These are phyloP conservation scores for Elmis aenea DNA, from an alignment of 2,888 invertebrate genomes.

Conservation along the genomic window DNA sequence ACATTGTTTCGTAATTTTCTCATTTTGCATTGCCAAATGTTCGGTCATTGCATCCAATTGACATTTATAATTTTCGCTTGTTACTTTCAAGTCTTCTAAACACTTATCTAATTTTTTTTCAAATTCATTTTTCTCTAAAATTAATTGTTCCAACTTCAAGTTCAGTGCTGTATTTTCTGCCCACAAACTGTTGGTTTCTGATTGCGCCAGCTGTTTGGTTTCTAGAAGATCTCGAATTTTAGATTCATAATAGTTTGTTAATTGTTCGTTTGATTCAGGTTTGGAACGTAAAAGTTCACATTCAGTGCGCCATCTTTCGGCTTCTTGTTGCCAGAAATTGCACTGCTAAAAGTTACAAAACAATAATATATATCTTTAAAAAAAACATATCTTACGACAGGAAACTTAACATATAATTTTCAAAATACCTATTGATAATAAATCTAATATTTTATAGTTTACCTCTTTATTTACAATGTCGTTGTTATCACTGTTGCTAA, in stretches of 20 bases:
- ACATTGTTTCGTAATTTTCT: slow-evolving; percentile 76
- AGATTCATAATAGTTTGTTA: slow-evolving; percentile 41
- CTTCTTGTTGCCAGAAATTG: slow-evolving; percentile 56
- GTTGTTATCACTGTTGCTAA: neutral
- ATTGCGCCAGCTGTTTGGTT: slow-evolving; percentile 33
- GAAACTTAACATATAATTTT: slow-evolving; percentile 23
- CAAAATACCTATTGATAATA: slow-evolving; percentile 18
- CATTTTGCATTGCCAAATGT: slow-evolving; percentile 73
- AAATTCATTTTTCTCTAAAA: slow-evolving; percentile 48
- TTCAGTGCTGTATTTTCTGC: slow-evolving; percentile 46
- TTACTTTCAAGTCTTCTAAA: slow-evolving; percentile 65
- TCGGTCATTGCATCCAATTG: slow-evolving; percentile 74
- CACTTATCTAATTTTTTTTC: slow-evolving; percentile 53
- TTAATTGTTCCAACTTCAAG: slow-evolving; percentile 49
- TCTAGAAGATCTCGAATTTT: slow-evolving; percentile 38
- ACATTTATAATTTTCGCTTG: slow-evolving; percentile 60
- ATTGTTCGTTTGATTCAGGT: slow-evolving; percentile 38
- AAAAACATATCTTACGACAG: neutral
- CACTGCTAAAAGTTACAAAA: slow-evolving; percentile 14
- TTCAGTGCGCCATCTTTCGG: slow-evolving; percentile 69
- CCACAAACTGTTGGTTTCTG: slow-evolving; percentile 38
- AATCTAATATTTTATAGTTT: too few relatives aligned
- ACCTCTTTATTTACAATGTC: too few relatives aligned
- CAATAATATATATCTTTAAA: neutral
- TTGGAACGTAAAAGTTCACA: slow-evolving; percentile 56